Evolutionary conservation across 2,888 invertebrate genomes (phyloP).

Genomic region (Spodoptera picta): DNA sequence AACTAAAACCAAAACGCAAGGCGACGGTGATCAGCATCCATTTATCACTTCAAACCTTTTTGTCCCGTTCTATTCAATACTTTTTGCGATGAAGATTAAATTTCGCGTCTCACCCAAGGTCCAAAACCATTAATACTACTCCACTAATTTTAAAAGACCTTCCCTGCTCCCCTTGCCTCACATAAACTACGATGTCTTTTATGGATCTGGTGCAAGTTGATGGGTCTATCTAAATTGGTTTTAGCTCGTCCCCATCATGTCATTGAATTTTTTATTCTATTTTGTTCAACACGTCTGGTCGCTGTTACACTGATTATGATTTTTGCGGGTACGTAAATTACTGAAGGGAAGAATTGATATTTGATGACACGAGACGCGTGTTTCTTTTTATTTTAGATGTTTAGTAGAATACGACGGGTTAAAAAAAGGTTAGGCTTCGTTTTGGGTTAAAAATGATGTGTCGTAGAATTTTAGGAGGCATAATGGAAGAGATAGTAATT

Average conservation of each 20-base stretch:
- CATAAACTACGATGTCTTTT: conserved; percentile 7
- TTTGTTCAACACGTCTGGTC: conserved; percentile 78
- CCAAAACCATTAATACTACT: conserved; percentile 82
- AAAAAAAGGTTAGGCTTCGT: background rate
- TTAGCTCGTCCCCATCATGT: conserved; percentile 73
- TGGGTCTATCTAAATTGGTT: conserved; percentile 63
- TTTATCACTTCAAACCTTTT: conserved; percentile 84
- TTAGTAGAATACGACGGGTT: conserved; percentile 15
- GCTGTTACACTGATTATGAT: conserved; percentile 84
- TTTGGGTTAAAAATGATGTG: background rate
- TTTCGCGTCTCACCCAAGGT: conserved; percentile 82
- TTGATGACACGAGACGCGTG: conserved; percentile 64
- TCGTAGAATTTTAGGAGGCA: background rate
- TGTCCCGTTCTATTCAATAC: conserved; percentile 84
- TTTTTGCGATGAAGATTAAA: conserved; percentile 87
- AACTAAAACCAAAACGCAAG: conserved; percentile 63
- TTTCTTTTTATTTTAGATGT: conserved; percentile 18
- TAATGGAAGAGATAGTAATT: too few species aligned
- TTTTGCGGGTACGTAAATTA: conserved; percentile 76
- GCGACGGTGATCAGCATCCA: conserved; percentile 75
- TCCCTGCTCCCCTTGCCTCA: conserved; percentile 25
- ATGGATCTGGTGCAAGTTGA: conserved; percentile 32
- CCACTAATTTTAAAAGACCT: conserved; percentile 69
- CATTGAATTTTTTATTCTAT: conserved; percentile 75
- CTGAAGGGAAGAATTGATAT: conserved; percentile 73